These are phyloP conservation scores for Hypotaenidia okinawae DNA, from an alignment of 2,797 vertebrate genomes.

Conservation along the genomic window DNA sequence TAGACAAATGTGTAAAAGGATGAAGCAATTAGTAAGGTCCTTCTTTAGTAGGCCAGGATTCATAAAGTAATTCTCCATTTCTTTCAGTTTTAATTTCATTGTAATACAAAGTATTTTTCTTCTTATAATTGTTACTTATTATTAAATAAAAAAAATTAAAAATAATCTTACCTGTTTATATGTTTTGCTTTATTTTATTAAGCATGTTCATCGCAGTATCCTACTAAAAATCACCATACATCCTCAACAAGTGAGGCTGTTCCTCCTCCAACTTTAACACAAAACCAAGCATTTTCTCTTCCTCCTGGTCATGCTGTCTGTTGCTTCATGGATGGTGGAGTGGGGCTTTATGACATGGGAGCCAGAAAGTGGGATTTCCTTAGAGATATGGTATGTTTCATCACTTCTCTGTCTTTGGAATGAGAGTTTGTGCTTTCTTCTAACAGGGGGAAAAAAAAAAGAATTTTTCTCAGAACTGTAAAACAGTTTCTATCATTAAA, in stretches of 20 bases:
- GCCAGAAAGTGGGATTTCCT: conserved; percentile 98
- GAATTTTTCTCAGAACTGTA: background rate
- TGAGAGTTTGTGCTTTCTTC: background rate
- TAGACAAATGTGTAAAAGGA: background rate
- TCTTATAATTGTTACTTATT: background rate
- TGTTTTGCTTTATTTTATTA: conserved; percentile 45
- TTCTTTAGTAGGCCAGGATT: background rate
- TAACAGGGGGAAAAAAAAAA: background rate
- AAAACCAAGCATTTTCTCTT: conserved; percentile 92
- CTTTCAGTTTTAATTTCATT: background rate
- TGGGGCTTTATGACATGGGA: conserved; percentile 96
- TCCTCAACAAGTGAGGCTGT: conserved; percentile 96
- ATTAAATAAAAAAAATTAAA: background rate
- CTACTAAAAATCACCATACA: conserved; percentile 87
- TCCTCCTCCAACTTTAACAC: conserved; percentile 87
- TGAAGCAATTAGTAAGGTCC: background rate
- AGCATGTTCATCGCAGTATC: conserved; percentile 82
- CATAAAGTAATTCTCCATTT: background rate
- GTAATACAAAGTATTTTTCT: background rate
- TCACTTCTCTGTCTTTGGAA: background rate
- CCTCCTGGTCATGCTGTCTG: conserved; percentile 94
- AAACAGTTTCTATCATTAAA: background rate
- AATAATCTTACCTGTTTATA: background rate
- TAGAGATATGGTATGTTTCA: conserved; percentile 88
- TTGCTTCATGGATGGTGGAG: conserved; percentile 98